These are phyloP conservation scores for Apodemia zela DNA, from an alignment of 2,888 invertebrate species.

Conservation along the genomic window DNA sequence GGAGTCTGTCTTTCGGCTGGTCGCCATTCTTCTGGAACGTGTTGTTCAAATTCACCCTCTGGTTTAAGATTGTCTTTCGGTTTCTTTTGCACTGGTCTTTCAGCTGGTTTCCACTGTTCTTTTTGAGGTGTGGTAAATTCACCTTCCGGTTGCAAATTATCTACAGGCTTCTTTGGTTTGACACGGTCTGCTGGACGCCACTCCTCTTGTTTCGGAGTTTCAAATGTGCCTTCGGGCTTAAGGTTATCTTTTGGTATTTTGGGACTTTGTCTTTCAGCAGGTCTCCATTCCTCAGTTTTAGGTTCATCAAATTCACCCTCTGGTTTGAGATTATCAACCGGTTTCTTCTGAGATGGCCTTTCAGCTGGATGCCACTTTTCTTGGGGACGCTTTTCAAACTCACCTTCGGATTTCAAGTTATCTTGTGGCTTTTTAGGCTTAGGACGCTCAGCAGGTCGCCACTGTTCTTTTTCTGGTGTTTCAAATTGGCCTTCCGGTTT, in stretches of 20 bases:
- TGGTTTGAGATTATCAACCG: conserved; percentile 68
- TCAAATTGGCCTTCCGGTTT: conserved; percentile 44
- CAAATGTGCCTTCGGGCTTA: conserved; percentile 76
- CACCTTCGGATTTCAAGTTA: conserved; percentile 77
- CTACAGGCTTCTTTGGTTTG: conserved; percentile 54
- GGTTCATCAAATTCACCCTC: conserved; percentile 74
- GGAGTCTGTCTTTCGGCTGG: conserved; percentile 75
- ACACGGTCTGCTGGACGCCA: conserved; percentile 68
- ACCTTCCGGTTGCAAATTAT: conserved; percentile 75
- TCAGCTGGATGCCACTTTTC: conserved; percentile 54
- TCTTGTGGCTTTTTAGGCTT: conserved; percentile 67
- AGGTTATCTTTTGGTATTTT: conserved; percentile 73
- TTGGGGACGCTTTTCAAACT: conserved; percentile 61
- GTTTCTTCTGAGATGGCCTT: conserved; percentile 43
- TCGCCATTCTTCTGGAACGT: conserved; percentile 53
- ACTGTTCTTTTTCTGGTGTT: conserved; percentile 78
- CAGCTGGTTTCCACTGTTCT: conserved; percentile 70
- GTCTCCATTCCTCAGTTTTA: conserved; percentile 50
- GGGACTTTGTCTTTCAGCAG: conserved; percentile 61
- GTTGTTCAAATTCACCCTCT: conserved; percentile 78
- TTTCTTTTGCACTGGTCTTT: conserved; percentile 69
- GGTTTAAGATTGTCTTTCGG: conserved; percentile 80
- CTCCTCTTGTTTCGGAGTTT: conserved; percentile 56
- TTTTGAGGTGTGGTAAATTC: conserved; percentile 58
- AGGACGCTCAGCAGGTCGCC: conserved; percentile 58